Percentiles rank a stretch among this genome's conserved stretches.
Conservation (phyloP, 1,140 invertebrate genomes). For the Sesamia nonagrioides region DNA sequence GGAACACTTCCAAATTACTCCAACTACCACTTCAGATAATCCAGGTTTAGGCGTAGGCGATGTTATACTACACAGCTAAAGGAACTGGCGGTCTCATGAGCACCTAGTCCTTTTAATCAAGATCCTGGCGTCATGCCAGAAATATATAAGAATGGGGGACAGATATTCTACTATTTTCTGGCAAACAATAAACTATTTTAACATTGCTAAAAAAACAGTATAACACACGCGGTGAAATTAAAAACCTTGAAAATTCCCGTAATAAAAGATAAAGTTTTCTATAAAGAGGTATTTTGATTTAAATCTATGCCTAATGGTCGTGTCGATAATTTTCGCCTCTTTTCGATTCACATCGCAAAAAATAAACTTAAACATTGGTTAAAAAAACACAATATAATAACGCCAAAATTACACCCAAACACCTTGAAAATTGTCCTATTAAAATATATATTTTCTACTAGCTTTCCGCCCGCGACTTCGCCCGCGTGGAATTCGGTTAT, state of each 20-base stretch:
- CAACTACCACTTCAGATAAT: too few species aligned
- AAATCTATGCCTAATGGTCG: too few species aligned
- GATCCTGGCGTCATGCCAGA: conserved; percentile 8
- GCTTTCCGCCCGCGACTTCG: too few species aligned
- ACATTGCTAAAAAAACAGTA: background rate
- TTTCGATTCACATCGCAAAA: too few species aligned
- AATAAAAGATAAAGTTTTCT: background rate
- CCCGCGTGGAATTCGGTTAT: too few species aligned
- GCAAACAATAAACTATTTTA: conserved; percentile 26
- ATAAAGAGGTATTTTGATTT: background rate
- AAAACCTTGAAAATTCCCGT: conserved; percentile 11
- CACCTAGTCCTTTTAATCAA: conserved; percentile 23
- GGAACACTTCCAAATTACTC: too few species aligned
- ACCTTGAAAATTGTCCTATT: too few species aligned
- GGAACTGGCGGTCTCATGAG: background rate
- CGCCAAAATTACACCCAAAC: too few species aligned
- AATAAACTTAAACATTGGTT: too few species aligned
- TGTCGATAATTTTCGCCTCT: too few species aligned
- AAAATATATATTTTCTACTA: too few species aligned
- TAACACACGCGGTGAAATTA: background rate
- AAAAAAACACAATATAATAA: too few species aligned
- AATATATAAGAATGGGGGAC: background rate
- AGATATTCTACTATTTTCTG: background rate
- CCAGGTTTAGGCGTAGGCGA: background rate
- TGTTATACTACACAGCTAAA: background rate